Evolutionary conservation across 1,140 invertebrate genomes (phyloP).

Genomic region (Pseudomyrmex concolor): DNA sequence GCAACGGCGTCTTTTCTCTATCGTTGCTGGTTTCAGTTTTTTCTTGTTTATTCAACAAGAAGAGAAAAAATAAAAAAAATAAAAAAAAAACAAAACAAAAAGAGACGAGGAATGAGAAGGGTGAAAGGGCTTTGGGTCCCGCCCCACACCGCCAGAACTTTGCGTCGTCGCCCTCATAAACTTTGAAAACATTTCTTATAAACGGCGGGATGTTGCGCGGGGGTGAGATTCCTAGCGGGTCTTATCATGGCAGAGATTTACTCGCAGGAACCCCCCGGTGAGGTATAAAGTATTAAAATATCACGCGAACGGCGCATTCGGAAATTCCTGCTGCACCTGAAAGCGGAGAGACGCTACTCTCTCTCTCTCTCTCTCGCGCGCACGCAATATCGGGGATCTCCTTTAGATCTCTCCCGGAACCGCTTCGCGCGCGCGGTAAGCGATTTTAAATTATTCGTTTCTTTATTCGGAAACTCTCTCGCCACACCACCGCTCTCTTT

Average conservation of each 20-base stretch:
- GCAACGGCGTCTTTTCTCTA: background rate
- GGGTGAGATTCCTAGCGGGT: conserved; percentile 68
- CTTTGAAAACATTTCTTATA: conserved; percentile 74
- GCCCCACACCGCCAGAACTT: conserved; percentile 34
- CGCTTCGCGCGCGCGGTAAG: conserved; percentile 12
- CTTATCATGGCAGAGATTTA: conserved; percentile 72
- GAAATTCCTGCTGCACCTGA: conserved; percentile 58
- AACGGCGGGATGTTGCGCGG: conserved; percentile 67
- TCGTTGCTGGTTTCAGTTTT: conserved; percentile 33
- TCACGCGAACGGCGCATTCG: conserved; percentile 62
- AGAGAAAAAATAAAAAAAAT: conserved; percentile 26
- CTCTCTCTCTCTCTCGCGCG: background rate
- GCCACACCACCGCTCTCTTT: background rate
- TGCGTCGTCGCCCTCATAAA: conserved; percentile 71
- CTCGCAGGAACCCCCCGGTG: conserved; percentile 48
- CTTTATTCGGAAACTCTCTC: conserved; percentile 32
- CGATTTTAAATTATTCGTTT: conserved; percentile 45
- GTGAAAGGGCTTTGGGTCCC: conserved; percentile 51
- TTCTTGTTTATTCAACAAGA: conserved; percentile 52
- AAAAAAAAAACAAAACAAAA: conserved; percentile 23
- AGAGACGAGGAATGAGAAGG: conserved; percentile 1
- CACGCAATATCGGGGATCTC: conserved; percentile 33
- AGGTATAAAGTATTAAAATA: conserved; percentile 73
- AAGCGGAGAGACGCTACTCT: conserved; percentile 45
- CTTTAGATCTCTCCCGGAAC: conserved; percentile 18